A percentile compares a stretch with the other conserved stretches of the same genome.
phyloP scores from a whole-genome alignment of 2,113 vertebrate genomes.

The Coturnix japonica region DNA sequence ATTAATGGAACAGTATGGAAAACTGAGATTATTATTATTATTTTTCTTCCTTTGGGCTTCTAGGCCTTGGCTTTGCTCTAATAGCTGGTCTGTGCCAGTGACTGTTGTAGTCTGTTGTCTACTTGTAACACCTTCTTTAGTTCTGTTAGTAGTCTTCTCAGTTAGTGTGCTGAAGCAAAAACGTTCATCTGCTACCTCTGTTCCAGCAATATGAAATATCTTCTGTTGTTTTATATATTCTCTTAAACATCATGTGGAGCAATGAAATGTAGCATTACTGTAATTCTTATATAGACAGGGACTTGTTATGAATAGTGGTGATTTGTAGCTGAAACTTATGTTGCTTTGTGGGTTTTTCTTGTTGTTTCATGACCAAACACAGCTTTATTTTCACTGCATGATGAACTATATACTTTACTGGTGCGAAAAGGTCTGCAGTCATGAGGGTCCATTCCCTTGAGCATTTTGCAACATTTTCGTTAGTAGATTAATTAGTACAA shows the following conservation, averaged over 20 bases:
- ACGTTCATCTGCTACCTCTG: not conserved
- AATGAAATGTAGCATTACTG: not conserved
- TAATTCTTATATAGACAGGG: not conserved
- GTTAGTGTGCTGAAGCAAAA: not conserved
- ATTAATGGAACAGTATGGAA: not conserved
- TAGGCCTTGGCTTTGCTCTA: not conserved
- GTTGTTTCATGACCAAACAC: not conserved
- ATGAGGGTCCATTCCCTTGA: not conserved
- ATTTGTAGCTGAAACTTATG: rapidly evolving
- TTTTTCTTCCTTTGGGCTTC: not conserved
- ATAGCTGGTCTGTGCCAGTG: not conserved
- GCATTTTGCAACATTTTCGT: not conserved
- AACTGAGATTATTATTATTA: not conserved
- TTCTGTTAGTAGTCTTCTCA: not conserved
- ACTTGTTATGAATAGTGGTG: not conserved
- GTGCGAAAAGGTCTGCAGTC: not conserved
- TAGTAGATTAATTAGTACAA: not conserved
- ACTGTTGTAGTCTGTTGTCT: not conserved
- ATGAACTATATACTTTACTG: not conserved
- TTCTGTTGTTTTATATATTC: not conserved
- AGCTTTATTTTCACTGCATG: not conserved
- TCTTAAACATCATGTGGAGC: not conserved
- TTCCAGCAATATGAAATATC: not conserved
- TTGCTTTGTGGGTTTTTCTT: not conserved
- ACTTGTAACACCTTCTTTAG: not conserved